These are phyloP conservation scores for Gymnobelideus leadbeateri DNA, from an alignment of 2,113 vertebrate genomes.

Conservation along the genomic window DNA sequence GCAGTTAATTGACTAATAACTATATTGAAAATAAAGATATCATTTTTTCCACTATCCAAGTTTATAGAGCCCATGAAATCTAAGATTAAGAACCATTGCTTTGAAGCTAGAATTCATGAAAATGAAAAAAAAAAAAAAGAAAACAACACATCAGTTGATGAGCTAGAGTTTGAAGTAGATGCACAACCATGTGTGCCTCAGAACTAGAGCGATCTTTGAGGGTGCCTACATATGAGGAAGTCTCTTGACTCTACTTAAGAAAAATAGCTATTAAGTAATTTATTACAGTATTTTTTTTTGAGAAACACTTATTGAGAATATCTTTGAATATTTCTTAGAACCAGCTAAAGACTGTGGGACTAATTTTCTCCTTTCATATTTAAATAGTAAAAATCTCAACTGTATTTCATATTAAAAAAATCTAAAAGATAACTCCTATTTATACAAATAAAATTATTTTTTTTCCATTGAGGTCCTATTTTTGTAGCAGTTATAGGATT, in stretches of 20 bases:
- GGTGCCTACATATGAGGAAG: not conserved
- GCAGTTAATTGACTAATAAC: not conserved
- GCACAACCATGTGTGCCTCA: not conserved
- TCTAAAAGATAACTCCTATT: conserved; percentile 4
- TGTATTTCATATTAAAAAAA: not conserved
- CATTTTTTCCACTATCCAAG: not conserved
- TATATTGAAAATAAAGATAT: not conserved
- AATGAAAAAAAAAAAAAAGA: not conserved
- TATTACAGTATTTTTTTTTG: not conserved
- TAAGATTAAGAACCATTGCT: not conserved
- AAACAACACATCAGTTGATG: not conserved
- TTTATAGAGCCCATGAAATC: not conserved
- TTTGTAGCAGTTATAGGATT: conserved; percentile 26
- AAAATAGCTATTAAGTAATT: not conserved
- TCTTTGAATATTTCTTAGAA: not conserved
- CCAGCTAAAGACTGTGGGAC: not conserved
- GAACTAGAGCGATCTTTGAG: not conserved
- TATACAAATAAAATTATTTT: conserved; percentile 25
- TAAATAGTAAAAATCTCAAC: not conserved
- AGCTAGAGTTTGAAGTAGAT: not conserved
- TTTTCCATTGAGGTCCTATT: conserved; percentile 9
- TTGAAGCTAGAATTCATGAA: not conserved
- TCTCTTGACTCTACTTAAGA: not conserved
- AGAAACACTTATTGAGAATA: not conserved
- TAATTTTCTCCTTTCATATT: not conserved